Evolutionary conservation across 2,888 invertebrate species (phyloP).

Genomic region (Nesidiocoris tenuis): DNA sequence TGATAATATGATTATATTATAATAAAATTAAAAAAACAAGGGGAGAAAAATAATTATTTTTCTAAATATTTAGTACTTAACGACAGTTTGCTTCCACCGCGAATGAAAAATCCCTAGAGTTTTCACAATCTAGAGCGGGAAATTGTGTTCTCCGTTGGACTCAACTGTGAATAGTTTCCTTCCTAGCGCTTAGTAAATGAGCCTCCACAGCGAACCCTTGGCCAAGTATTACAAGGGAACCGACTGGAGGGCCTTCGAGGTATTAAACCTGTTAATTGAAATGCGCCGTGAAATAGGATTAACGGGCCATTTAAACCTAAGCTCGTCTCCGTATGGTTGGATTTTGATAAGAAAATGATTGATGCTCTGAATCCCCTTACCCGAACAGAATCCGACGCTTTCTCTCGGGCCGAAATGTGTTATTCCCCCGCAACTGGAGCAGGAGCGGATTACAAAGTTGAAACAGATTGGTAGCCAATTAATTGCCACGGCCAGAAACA

Average conservation of each 20-base stretch:
- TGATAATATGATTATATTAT: too few species aligned
- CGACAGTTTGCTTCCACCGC: too few species aligned
- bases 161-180: not conserved
- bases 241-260: not conserved
- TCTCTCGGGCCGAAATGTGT: not conserved
- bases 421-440: not conserved
- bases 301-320: conserved; percentile 27
- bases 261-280: conserved; percentile 26
- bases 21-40: too few species aligned
- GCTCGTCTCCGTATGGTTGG: conserved; percentile 21
- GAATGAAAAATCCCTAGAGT: too few species aligned
- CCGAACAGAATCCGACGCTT: not conserved
- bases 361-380: conserved; percentile 20
- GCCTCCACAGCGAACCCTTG: not conserved
- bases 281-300: conserved; percentile 37
- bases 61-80: too few species aligned
- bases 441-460: conserved; percentile 13
- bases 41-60: too few species aligned
- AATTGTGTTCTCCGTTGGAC: too few species aligned
- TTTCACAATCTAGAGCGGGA: too few species aligned
- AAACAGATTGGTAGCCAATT: conserved; percentile 18
- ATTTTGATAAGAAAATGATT: conserved; percentile 40
- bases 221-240: not conserved
- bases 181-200: not conserved
- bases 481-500: not conserved